Evolutionary conservation across 2,888 invertebrate genomes (phyloP).

Genomic region (Clistopyga incitator): DNA sequence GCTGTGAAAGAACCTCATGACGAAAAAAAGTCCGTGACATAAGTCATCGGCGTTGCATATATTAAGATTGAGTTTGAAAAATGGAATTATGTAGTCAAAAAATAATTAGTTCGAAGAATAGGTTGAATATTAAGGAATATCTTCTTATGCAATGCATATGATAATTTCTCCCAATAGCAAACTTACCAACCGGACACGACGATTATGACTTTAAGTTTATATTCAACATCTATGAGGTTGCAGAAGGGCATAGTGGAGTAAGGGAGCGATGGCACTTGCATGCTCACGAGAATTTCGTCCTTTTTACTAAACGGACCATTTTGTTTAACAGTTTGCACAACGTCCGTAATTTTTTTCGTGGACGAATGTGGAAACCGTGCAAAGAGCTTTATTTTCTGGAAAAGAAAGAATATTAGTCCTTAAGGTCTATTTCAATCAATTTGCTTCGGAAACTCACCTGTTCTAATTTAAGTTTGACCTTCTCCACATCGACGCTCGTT

Average conservation of each 20-base stretch:
- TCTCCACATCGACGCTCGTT: slow-evolving; percentile 58
- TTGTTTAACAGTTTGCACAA: not conserved
- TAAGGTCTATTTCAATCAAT: not conserved
- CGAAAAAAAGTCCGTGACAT: no score
- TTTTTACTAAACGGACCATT: slow-evolving; percentile 53
- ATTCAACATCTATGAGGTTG: slow-evolving; percentile 76
- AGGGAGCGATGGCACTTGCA: slow-evolving; percentile 74
- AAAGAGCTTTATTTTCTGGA: not conserved
- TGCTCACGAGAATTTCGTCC: slow-evolving; percentile 33
- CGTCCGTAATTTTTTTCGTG: slow-evolving; percentile 26
- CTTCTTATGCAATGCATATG: no score
- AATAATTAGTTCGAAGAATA: no score
- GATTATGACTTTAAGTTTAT: slow-evolving; percentile 69
- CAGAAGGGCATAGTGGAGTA: slow-evolving; percentile 74
- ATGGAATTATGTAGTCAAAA: no score
- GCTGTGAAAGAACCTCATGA: no score
- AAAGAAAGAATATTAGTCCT: not conserved
- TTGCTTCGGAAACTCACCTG: slow-evolving; percentile 40
- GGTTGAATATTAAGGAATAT: no score
- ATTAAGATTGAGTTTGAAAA: no score
- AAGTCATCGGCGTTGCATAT: no score
- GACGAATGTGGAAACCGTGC: not conserved
- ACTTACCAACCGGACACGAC: slow-evolving; percentile 61
- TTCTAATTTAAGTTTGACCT: slow-evolving; percentile 60
- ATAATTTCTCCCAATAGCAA: no score